Conservation (phyloP, 1,140 invertebrate genomes). For the Drosophila ironensis region DNA sequence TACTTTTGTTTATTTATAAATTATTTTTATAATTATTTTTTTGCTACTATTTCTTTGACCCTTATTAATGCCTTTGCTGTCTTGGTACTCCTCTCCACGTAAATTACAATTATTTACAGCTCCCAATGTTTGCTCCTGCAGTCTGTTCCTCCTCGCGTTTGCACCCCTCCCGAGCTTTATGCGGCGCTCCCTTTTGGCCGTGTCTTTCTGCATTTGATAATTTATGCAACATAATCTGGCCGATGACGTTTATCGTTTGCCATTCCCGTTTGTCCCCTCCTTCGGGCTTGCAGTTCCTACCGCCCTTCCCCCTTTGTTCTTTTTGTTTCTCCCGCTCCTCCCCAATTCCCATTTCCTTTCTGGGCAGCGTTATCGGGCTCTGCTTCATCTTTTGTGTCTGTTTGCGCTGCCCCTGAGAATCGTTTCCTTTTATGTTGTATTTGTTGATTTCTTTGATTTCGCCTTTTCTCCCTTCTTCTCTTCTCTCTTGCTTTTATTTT, state of each 20-base stretch:
- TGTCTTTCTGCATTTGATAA: slow-evolving; percentile 73
- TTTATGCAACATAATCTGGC: slow-evolving; percentile 76
- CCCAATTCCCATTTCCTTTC: slow-evolving; percentile 34
- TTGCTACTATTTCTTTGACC: not conserved
- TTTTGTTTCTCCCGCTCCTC: slow-evolving; percentile 4
- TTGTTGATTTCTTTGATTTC: slow-evolving; percentile 77
- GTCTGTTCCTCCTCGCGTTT: not conserved
- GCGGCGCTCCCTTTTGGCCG: slow-evolving; percentile 61
- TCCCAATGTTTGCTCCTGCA: slow-evolving; percentile 36
- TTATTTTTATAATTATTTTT: not conserved
- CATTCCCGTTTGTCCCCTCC: slow-evolving; percentile 38
- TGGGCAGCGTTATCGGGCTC: slow-evolving; percentile 50
- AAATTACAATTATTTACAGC: slow-evolving; percentile 78
- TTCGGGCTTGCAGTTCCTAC: slow-evolving; percentile 4
- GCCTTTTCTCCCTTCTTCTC: no score
- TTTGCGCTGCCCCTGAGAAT: slow-evolving; percentile 46
- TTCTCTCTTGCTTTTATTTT: no score
- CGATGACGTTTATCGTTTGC: slow-evolving; percentile 76
- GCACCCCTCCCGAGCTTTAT: slow-evolving; percentile 7
- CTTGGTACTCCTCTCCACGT: slow-evolving; percentile 62
- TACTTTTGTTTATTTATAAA: not conserved
- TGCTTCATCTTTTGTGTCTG: slow-evolving; percentile 50
- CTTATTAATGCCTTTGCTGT: slow-evolving; percentile 5
- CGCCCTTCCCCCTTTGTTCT: no score
- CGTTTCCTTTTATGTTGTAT: slow-evolving; percentile 77